These are phyloP conservation scores for Asobara japonica DNA, from an alignment of 1,140 invertebrate species.

Conservation along the genomic window DNA sequence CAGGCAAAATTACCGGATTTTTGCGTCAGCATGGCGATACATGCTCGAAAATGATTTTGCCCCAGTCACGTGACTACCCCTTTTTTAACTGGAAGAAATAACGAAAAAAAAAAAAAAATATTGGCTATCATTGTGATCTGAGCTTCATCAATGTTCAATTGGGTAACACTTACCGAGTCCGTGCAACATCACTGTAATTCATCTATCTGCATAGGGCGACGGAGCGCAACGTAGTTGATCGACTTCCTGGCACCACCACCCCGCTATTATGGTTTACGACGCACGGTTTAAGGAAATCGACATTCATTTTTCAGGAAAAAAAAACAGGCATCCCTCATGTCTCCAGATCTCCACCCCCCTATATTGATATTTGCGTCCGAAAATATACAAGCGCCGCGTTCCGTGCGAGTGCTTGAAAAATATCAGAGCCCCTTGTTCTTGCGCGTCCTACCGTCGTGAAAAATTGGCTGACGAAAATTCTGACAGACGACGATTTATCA, in stretches of 20 bases:
- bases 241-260: conserved; percentile 43
- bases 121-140: too few relatives aligned
- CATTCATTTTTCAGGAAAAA: conserved; percentile 39
- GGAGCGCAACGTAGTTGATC: conserved; percentile 43
- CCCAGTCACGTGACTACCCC: too few relatives aligned
- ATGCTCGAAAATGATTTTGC: too few relatives aligned
- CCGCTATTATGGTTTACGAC: conserved; percentile 45
- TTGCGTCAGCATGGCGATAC: too few relatives aligned
- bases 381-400: conserved; percentile 42
- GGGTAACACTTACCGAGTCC: too few relatives aligned
- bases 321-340: conserved; percentile 19
- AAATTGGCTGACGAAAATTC: conserved; percentile 59
- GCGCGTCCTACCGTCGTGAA: conserved; percentile 47
- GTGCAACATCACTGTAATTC: too few relatives aligned
- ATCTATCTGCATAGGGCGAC: too few relatives aligned
- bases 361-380: conserved; percentile 17
- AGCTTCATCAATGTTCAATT: too few relatives aligned
- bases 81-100: too few relatives aligned
- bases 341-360: not conserved
- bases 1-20: conserved; percentile 20
- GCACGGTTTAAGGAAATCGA: conserved; percentile 49
- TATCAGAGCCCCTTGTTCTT: conserved; percentile 47
- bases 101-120: too few relatives aligned
- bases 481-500: conserved; percentile 61
- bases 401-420: conserved; percentile 61